Percentiles rank a stretch among this genome's conserved stretches.
These are phyloP conservation scores for Carpatolechia fugitivella DNA, from an alignment of 2,888 invertebrate genomes.

Conservation along the genomic window DNA sequence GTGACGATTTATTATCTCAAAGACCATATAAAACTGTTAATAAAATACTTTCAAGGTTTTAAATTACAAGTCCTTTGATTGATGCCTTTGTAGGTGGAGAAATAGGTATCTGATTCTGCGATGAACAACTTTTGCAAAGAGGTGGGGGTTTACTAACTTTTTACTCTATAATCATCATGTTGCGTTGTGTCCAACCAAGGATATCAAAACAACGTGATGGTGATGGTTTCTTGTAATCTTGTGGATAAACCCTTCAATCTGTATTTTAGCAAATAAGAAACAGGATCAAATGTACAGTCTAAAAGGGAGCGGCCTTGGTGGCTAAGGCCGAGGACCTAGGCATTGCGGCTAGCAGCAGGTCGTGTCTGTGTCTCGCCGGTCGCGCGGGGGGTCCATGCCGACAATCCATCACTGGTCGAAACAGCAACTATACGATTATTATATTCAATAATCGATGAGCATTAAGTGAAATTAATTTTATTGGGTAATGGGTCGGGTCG, in stretches of 20 bases:
- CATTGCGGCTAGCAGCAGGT: constrained; percentile 36
- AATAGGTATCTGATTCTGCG: background rate
- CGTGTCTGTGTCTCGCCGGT: constrained; percentile 56
- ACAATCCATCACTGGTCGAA: constrained; percentile 69
- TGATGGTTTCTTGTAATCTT: too few species aligned
- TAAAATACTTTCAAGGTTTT: constrained; percentile 2
- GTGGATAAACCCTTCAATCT: too few species aligned
- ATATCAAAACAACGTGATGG: too few species aligned
- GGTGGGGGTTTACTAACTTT: too few species aligned
- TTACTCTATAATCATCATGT: too few species aligned
- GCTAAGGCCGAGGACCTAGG: background rate
- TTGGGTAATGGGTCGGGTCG: constrained; percentile 68
- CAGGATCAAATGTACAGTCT: background rate
- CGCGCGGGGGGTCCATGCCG: constrained; percentile 61
- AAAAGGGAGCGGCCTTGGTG: background rate
- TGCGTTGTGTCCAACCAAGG: too few species aligned
- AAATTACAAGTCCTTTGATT: background rate
- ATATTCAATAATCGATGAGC: constrained; percentile 73
- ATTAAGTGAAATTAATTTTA: constrained; percentile 78
- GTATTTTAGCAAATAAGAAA: too few species aligned
- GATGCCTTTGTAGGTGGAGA: background rate
- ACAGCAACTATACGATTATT: constrained; percentile 68
- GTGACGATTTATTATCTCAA: constrained; percentile 39
- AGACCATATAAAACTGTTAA: constrained; percentile 17
- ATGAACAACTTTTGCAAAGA: too few species aligned